Conservation (phyloP, 1,140 invertebrate genomes). For the Diachasma alloeum region DNA sequence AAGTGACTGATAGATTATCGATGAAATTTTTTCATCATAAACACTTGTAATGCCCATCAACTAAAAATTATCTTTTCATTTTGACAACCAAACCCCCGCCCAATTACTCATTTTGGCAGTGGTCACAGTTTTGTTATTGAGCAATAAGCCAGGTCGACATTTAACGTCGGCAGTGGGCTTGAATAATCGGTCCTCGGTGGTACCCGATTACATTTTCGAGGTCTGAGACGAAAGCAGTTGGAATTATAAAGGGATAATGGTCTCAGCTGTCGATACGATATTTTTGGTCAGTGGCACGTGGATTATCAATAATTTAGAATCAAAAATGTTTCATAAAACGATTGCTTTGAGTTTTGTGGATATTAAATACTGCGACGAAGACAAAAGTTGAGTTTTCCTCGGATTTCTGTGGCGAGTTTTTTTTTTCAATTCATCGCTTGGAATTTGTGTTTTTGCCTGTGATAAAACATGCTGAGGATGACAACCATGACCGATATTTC, state of each 20-base stretch:
- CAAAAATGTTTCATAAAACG: too few species aligned
- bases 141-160: conserved; percentile 20
- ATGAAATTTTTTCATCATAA: too few species aligned
- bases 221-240: background rate
- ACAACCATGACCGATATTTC: background rate
- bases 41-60: too few species aligned
- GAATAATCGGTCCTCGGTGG: background rate
- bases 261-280: conserved; percentile 23
- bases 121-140: conserved; percentile 13
- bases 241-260: conserved; percentile 16
- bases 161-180: conserved; percentile 3
- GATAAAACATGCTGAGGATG: background rate
- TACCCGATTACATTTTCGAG: conserved; percentile 2
- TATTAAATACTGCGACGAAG: too few species aligned
- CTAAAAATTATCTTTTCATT: background rate
- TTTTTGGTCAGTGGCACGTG: conserved; percentile 34
- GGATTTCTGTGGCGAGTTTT: too few species aligned
- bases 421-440: background rate
- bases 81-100: background rate
- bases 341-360: too few species aligned
- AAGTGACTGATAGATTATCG: too few species aligned
- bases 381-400: too few species aligned
- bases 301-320: conserved; percentile 17
- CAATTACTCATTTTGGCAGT: conserved; percentile 28
- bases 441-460: background rate